Conservation (phyloP, 1,140 invertebrate genomes). For the Pemphigus obesinymphae region DNA sequence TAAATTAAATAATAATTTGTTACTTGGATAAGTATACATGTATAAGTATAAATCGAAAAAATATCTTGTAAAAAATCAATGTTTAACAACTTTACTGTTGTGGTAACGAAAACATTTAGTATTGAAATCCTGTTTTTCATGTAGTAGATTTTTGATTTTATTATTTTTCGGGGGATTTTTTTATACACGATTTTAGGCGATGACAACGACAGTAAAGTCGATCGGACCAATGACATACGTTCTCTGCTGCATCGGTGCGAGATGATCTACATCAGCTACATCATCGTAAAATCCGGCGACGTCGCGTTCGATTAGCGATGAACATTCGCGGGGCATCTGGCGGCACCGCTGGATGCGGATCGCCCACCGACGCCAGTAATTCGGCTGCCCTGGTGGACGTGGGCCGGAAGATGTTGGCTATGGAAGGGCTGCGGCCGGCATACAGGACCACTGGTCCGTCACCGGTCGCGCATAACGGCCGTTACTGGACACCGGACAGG, state of each 20-base stretch:
- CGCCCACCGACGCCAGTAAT: not conserved
- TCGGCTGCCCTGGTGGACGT: not conserved
- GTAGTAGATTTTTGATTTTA: not conserved
- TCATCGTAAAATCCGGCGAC: too few relatives aligned
- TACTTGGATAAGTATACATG: too few relatives aligned
- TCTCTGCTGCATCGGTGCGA: too few relatives aligned
- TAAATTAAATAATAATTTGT: too few relatives aligned
- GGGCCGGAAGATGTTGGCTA: not conserved
- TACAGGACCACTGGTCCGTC: not conserved
- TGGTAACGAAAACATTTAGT: too few relatives aligned
- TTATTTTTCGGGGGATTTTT: not conserved
- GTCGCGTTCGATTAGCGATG: not conserved
- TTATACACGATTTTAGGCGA: not conserved
- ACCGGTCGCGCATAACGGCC: slow-evolving; percentile 45
- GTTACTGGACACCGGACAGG: slow-evolving; percentile 53
- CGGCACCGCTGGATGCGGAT: not conserved
- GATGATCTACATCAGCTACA: too few relatives aligned
- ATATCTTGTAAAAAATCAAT: too few relatives aligned
- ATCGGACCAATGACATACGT: too few relatives aligned
- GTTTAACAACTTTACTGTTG: too few relatives aligned
- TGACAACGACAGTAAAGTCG: too few relatives aligned
- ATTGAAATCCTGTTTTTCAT: too few relatives aligned
- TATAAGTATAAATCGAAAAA: too few relatives aligned
- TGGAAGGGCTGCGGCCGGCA: not conserved
- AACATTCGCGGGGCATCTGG: slow-evolving; percentile 17